Evolutionary conservation across 2,113 vertebrate genomes (phyloP), one percentile per base, ranked within the genome.

Genomic region (Bubalus kerabau): DNA sequence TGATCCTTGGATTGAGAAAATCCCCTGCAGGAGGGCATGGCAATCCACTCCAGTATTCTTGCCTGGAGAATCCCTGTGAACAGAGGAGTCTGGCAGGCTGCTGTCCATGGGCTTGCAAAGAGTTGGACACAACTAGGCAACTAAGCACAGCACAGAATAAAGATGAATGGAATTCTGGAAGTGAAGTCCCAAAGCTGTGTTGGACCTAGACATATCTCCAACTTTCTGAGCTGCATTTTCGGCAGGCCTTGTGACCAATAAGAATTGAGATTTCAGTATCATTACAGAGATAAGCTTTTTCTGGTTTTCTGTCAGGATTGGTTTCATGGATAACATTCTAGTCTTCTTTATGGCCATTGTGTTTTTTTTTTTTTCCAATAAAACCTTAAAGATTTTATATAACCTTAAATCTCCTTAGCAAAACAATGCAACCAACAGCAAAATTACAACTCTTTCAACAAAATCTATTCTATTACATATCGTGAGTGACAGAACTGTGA

Each of bases 221-320:
- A 60, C 7, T 59, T 87, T 96, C 71, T 84, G 32, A 85, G 40
- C 3, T 80, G 4, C 28, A 85, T 74, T 95, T 74, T 93, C 28
- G 56, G 2, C 2, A 48, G 36, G 24, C 0, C 3, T n/a, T n/a
- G 17, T 74, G 5, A 15, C 40, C 12, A 26, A 0, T 26, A 52
- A 21, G 15, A 80, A 80, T 10, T n/a, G 24, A 64, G 46, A 62
- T 54, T 56, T 74, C 10, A 57, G 14, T 30, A 6, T 94, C 24
- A 3, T n/a, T 62, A n/a, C 9, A 32, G 21, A 80, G 36, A 17
- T 60, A 17, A 57, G 32, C 11, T 80, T 76, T 30, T 84, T 2
- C 9, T 46, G 40, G 2, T 74, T 74, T 85, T 15, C 30, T 80
- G 8, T 71, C 23, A 95, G 23, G 3, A 15, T 48, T 54, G 17